Evolutionary conservation across 2,797 vertebrate species (phyloP).

Genomic region (Dryobates pubescens): DNA sequence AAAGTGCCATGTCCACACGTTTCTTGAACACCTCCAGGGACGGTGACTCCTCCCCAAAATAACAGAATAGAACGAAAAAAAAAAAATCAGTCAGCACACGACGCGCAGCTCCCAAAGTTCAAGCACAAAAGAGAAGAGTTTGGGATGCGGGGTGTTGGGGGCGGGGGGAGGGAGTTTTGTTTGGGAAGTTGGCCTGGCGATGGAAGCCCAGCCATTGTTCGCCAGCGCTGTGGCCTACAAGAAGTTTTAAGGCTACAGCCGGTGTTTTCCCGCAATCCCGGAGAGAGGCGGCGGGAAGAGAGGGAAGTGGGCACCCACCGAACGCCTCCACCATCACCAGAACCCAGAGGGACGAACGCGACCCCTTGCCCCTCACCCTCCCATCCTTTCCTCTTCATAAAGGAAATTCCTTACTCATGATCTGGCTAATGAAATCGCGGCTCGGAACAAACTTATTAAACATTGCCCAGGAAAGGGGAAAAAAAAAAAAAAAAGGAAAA

Average conservation of each 20-base stretch:
- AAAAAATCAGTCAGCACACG: background rate
- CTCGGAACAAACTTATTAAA: slow-evolving; percentile 60
- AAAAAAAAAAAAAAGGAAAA: background rate
- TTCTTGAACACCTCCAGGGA: too few species aligned
- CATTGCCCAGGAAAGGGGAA: background rate
- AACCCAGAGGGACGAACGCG: background rate
- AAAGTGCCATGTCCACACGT: too few species aligned
- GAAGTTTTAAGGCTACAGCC: slow-evolving; percentile 9
- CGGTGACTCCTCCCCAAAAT: background rate
- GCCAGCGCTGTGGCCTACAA: slow-evolving; percentile 8
- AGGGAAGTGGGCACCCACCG: background rate
- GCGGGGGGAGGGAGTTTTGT: background rate
- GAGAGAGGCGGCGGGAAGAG: background rate
- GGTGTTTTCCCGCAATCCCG: slow-evolving; percentile 1
- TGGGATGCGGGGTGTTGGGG: background rate
- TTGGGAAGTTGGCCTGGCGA: slow-evolving; percentile 5
- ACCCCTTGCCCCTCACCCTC: background rate
- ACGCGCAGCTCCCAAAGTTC: background rate
- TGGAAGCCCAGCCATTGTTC: slow-evolving; percentile 34
- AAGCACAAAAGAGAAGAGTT: background rate
- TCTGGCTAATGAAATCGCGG: slow-evolving; percentile 17
- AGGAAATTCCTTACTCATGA: slow-evolving; percentile 67
- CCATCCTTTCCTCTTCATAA: background rate
- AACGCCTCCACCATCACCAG: background rate
- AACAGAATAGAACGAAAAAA: background rate